Conservation (phyloP, 1,140 invertebrate genomes). For the Trissolcus basalis region DNA sequence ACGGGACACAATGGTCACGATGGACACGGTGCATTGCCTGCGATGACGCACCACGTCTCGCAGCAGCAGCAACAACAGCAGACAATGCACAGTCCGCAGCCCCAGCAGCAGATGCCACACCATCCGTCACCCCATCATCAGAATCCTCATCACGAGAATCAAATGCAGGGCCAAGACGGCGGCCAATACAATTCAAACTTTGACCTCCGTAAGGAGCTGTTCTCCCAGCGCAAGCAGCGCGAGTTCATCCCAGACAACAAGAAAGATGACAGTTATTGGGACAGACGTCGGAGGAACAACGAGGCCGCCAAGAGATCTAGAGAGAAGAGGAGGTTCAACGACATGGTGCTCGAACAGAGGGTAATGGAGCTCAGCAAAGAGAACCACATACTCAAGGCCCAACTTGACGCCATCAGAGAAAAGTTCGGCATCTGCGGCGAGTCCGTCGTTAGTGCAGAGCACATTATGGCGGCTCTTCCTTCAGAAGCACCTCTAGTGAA, state of each 20-base stretch:
- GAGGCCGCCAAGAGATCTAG: slow-evolving; percentile 95
- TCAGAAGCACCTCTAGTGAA: slow-evolving; percentile 90
- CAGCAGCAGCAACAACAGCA: slow-evolving; percentile 60
- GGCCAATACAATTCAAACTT: slow-evolving; percentile 69
- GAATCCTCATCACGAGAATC: slow-evolving; percentile 55
- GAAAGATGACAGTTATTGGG: slow-evolving; percentile 98
- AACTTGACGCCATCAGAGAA: slow-evolving; percentile 93
- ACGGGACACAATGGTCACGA: slow-evolving; percentile 65
- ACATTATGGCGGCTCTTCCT: slow-evolving; percentile 89
- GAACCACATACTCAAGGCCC: slow-evolving; percentile 94
- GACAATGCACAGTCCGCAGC: slow-evolving; percentile 61
- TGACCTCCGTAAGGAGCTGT: slow-evolving; percentile 85
- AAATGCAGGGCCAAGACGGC: slow-evolving; percentile 63
- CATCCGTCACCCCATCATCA: slow-evolving; percentile 17
- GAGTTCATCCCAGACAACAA: slow-evolving; percentile 98
- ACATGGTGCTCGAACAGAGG: slow-evolving; percentile 95
- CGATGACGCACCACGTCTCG: slow-evolving; percentile 63
- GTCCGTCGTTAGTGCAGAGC: slow-evolving; percentile 88
- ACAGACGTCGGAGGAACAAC: slow-evolving; percentile 94
- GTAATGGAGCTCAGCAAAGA: slow-evolving; percentile 96
- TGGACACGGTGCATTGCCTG: slow-evolving; percentile 67
- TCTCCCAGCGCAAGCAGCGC: slow-evolving; percentile 92
- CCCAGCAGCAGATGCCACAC: slow-evolving; percentile 49
- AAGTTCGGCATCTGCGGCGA: slow-evolving; percentile 94
- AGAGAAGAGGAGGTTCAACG: slow-evolving; percentile 96